Evolutionary conservation across 1,140 invertebrate species (phyloP).

Genomic region (Tribolium castaneum): DNA sequence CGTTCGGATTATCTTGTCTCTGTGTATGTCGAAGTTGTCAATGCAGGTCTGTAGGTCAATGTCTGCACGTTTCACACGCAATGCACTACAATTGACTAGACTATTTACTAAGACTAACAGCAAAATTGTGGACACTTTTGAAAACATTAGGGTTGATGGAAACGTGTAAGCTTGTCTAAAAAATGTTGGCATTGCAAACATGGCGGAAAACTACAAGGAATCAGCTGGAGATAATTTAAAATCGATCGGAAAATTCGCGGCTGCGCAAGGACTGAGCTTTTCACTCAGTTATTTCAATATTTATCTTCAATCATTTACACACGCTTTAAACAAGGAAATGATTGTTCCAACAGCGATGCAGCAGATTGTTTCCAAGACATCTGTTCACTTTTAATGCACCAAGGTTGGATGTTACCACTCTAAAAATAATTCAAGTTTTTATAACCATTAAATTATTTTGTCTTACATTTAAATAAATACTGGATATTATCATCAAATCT

Average conservation of each 20-base stretch:
- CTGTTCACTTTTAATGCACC: background rate
- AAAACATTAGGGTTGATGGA: background rate
- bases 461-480: no score
- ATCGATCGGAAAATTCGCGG: constrained; percentile 9
- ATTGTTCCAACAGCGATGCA: background rate
- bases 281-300: no score
- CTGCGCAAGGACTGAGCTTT: background rate
- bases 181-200: constrained; percentile 19
- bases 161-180: background rate
- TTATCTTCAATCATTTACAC: background rate
- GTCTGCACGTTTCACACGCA: constrained; percentile 53
- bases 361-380: background rate
- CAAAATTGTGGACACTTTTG: background rate
- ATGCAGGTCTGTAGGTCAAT: constrained; percentile 62
- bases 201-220: constrained; percentile 10
- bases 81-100: background rate
- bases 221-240: background rate
- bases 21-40: constrained; percentile 85
- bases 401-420: background rate
- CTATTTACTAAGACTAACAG: background rate
- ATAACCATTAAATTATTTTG: background rate
- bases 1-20: constrained; percentile 90
- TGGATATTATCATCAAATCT: no score
- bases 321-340: background rate
- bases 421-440: background rate